Conservation (phyloP, 2,888 invertebrate genomes). For the Pollenia griseotomentosa region DNA sequence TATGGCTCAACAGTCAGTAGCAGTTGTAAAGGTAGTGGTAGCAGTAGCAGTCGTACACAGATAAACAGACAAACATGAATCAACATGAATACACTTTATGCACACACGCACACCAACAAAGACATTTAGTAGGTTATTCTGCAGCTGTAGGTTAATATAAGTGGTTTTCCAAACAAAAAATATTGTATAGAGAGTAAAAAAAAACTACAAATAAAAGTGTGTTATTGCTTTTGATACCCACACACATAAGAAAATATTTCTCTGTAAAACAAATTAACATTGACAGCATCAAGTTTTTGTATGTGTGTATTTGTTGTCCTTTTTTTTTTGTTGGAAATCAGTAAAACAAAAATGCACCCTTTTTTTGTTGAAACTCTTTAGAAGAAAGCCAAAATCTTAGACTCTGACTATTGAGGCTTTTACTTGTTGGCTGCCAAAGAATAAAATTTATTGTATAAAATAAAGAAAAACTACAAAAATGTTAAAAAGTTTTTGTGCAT, state of each 20-base stretch:
- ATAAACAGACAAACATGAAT: conserved; percentile 28
- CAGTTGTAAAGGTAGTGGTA: no score
- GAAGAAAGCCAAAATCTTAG: neutral
- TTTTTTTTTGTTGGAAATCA: neutral
- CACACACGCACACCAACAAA: neutral
- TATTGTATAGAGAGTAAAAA: neutral
- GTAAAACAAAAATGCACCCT: neutral
- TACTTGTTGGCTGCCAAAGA: conserved; percentile 54
- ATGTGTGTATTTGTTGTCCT: neutral
- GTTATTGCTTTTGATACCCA: conserved; percentile 8
- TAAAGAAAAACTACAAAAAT: conserved; percentile 12
- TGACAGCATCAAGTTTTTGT: conserved; percentile 39
- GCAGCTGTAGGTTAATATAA: conserved; percentile 24
- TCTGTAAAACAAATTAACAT: conserved; percentile 45
- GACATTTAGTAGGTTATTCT: conserved; percentile 2
- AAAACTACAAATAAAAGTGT: conserved; percentile 17
- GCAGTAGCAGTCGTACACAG: conserved; percentile 5
- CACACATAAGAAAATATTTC: neutral
- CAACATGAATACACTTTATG: neutral
- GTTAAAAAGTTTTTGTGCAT: conserved; percentile 9
- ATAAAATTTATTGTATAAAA: conserved; percentile 19
- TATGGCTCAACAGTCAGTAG: conserved; percentile 29
- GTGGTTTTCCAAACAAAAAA: conserved; percentile 50
- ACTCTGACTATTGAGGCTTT: conserved; percentile 17
- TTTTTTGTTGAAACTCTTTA: neutral